Percentiles rank a stretch among this genome's conserved stretches.
Conservation (phyloP, 2,797 vertebrate species). For the Harpagifer antarcticus region DNA sequence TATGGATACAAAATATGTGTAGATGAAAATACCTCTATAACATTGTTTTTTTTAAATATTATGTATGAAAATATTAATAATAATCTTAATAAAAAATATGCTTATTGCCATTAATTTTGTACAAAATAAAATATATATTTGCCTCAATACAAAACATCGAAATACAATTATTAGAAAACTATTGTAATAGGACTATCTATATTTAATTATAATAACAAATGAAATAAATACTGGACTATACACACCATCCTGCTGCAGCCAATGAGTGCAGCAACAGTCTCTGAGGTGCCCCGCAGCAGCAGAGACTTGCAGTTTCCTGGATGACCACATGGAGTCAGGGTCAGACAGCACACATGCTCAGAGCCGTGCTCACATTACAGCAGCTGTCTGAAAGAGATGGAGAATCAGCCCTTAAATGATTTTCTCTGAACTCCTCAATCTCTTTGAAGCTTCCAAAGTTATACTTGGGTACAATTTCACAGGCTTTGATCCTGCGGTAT, state of each 20-base stretch:
- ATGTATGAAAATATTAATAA: too few relatives aligned
- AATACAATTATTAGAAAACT: too few relatives aligned
- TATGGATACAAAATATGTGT: too few relatives aligned
- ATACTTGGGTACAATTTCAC: constrained; percentile 60
- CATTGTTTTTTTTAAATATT: too few relatives aligned
- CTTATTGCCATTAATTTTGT: too few relatives aligned
- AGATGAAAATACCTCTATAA: too few relatives aligned
- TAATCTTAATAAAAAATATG: too few relatives aligned
- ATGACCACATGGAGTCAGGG: constrained; percentile 78
- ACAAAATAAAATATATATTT: too few relatives aligned
- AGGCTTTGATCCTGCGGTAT: constrained; percentile 68
- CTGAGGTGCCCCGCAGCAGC: neutral
- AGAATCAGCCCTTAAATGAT: constrained; percentile 45
- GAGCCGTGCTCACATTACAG: constrained; percentile 30
- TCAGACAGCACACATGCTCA: constrained; percentile 68
- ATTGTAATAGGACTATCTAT: too few relatives aligned
- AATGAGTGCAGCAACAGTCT: constrained; percentile 6
- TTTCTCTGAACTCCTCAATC: constrained; percentile 54
- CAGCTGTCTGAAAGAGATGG: constrained; percentile 26
- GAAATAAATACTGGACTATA: neutral
- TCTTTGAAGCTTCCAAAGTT: constrained; percentile 69
- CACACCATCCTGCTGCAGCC: constrained; percentile 2
- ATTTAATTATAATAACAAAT: neutral
- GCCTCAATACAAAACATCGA: too few relatives aligned
- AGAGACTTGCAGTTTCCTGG: constrained; percentile 63